A percentile compares a stretch with the other conserved stretches of the same genome.
These are phyloP conservation scores for Hydraecia micacea DNA, from an alignment of 2,888 invertebrate species.

Conservation along the genomic window DNA sequence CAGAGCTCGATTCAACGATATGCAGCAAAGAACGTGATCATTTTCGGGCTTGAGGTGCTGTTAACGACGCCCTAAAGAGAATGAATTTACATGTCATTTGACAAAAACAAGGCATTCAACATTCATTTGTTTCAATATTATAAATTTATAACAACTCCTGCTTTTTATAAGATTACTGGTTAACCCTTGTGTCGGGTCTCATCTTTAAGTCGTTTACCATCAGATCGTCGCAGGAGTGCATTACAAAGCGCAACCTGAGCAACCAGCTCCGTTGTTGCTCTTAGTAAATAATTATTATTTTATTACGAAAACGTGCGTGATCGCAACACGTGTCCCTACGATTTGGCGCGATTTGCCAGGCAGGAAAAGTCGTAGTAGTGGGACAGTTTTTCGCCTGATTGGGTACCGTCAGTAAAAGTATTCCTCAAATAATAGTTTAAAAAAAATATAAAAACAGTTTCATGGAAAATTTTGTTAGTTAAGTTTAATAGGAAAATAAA, in stretches of 20 bases:
- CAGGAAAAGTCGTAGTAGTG: background rate
- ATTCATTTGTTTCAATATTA: background rate
- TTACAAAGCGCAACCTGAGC: background rate
- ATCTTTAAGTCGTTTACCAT: background rate
- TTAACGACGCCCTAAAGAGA: background rate
- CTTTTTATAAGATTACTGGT: no score
- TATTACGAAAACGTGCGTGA: background rate
- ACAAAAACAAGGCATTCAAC: background rate
- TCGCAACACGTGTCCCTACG: background rate
- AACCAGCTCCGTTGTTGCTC: background rate
- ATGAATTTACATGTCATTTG: background rate
- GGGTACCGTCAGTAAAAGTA: background rate
- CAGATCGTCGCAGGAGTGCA: background rate
- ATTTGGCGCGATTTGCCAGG: background rate
- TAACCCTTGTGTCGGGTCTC: background rate
- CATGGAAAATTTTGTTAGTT: background rate
- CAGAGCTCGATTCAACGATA: background rate
- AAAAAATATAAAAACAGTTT: background rate
- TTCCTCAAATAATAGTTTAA: background rate
- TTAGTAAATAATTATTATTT: background rate
- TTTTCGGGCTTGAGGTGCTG: background rate
- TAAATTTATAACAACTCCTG: background rate
- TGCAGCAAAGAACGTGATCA: background rate
- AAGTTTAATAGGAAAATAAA: conserved; percentile 16
- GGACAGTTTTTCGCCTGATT: background rate